These are phyloP conservation scores for Vombatus ursinus DNA, from an alignment of 2,113 vertebrate species.

Conservation along the genomic window DNA sequence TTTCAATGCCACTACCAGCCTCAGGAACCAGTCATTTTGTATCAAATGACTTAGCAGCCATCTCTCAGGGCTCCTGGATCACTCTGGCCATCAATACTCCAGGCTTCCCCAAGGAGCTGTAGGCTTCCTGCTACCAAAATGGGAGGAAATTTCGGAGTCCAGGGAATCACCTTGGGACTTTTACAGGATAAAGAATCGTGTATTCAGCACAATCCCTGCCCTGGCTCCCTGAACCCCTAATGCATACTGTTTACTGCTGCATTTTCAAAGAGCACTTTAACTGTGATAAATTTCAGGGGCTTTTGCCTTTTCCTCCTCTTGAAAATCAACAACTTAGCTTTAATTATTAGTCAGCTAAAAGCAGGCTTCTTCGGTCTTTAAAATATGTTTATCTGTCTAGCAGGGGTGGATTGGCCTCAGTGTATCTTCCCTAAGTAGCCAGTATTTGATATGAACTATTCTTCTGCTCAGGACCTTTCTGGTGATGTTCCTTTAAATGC, in stretches of 20 bases:
- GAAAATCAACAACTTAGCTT: slow-evolving; percentile 82
- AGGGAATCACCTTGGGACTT: slow-evolving; percentile 61
- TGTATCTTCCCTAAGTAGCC: neutral
- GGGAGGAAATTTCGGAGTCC: slow-evolving; percentile 71
- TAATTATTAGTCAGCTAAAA: slow-evolving; percentile 81
- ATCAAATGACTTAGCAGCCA: slow-evolving; percentile 79
- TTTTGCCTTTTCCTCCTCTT: slow-evolving; percentile 80
- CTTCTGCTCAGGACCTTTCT: neutral
- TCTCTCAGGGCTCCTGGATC: slow-evolving; percentile 76
- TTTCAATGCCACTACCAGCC: neutral
- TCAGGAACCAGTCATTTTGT: slow-evolving; percentile 36
- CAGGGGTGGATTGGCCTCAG: neutral
- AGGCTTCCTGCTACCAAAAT: slow-evolving; percentile 75
- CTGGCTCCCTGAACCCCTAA: neutral
- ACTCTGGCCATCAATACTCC: slow-evolving; percentile 74
- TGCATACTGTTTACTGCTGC: neutral
- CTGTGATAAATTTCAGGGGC: slow-evolving; percentile 71
- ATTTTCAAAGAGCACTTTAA: slow-evolving; percentile 76
- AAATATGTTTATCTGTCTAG: neutral
- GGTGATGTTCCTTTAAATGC: slow-evolving; percentile 40
- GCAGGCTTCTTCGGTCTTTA: slow-evolving; percentile 41
- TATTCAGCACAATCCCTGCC: neutral
- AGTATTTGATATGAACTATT: slow-evolving; percentile 64
- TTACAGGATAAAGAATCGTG: slow-evolving; percentile 67
- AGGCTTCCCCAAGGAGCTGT: slow-evolving; percentile 76